Evolutionary conservation across 2,113 vertebrate genomes (phyloP).

Genomic region (Ancistrus triradiatus): DNA sequence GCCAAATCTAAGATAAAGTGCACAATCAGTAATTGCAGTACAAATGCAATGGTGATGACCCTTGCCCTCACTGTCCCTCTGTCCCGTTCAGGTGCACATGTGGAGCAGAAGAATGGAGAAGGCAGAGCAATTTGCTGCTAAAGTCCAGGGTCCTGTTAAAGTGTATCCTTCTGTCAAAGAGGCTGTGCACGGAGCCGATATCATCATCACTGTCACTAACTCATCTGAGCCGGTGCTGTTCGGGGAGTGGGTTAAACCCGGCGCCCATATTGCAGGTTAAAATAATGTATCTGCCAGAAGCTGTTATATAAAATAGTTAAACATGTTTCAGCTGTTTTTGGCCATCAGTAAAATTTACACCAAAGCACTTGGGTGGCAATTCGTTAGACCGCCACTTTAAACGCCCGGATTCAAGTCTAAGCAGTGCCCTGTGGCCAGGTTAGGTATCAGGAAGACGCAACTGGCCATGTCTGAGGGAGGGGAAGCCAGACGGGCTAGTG

Average conservation of each 20-base stretch:
- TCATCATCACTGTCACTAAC: slow-evolving; percentile 86
- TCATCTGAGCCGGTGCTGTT: slow-evolving; percentile 79
- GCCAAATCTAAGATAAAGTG: too few species aligned
- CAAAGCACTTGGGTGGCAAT: too few species aligned
- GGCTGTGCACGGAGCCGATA: slow-evolving; percentile 83
- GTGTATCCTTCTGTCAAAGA: slow-evolving; percentile 75
- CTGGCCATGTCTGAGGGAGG: too few species aligned
- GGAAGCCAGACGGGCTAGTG: too few species aligned
- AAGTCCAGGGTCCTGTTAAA: slow-evolving; percentile 62
- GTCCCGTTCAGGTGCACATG: slow-evolving; percentile 75
- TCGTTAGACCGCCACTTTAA: too few species aligned
- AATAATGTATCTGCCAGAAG: not conserved
- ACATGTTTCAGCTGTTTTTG: not conserved
- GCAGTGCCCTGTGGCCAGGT: too few species aligned
- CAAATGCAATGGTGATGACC: too few species aligned
- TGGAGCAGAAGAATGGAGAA: slow-evolving; percentile 76
- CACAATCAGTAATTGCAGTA: too few species aligned
- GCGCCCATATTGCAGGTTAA: slow-evolving; percentile 90
- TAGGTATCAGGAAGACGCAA: too few species aligned
- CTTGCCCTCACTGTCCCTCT: too few species aligned
- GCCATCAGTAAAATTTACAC: not conserved
- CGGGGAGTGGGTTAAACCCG: slow-evolving; percentile 89
- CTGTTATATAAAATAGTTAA: not conserved
- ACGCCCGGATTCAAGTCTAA: too few species aligned
- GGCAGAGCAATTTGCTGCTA: slow-evolving; percentile 65